These are phyloP conservation scores for Azemiops feae DNA, from an alignment of 2,113 vertebrate genomes.

Conservation along the genomic window DNA sequence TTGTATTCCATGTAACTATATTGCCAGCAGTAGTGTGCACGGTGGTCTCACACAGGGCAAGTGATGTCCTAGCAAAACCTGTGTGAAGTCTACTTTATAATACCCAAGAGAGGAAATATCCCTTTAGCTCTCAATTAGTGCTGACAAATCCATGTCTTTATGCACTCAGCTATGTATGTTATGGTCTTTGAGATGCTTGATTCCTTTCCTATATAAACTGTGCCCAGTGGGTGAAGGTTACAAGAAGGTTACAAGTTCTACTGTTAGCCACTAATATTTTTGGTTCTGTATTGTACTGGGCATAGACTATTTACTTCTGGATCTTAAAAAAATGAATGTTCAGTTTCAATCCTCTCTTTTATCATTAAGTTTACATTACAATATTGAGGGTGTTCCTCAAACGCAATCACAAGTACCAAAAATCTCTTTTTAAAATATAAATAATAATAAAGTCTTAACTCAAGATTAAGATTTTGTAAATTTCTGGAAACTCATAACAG, in stretches of 20 bases:
- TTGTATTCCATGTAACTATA: neutral
- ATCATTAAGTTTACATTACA: neutral
- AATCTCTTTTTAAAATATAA: neutral
- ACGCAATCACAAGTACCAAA: neutral
- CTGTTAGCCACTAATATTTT: neutral
- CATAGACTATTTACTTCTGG: neutral
- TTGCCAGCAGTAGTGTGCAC: neutral
- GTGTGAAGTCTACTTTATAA: constrained; percentile 12
- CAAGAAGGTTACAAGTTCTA: neutral
- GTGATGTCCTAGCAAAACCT: neutral
- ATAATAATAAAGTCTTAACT: neutral
- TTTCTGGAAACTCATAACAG: neutral
- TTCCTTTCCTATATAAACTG: constrained; percentile 1
- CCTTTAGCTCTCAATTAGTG: constrained; percentile 14
- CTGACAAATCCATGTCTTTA: constrained; percentile 20
- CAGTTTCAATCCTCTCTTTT: neutral
- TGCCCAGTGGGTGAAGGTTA: constrained; percentile 5
- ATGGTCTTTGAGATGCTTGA: constrained; percentile 10
- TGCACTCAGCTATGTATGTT: neutral
- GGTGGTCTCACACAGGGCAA: neutral
- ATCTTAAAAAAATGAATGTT: neutral
- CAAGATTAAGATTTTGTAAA: neutral
- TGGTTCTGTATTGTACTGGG: neutral
- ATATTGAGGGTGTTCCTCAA: neutral
- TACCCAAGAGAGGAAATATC: constrained; percentile 16